Evolutionary conservation across 1,140 invertebrate species (phyloP).

Genomic region (Zaprionus lachaisei): DNA sequence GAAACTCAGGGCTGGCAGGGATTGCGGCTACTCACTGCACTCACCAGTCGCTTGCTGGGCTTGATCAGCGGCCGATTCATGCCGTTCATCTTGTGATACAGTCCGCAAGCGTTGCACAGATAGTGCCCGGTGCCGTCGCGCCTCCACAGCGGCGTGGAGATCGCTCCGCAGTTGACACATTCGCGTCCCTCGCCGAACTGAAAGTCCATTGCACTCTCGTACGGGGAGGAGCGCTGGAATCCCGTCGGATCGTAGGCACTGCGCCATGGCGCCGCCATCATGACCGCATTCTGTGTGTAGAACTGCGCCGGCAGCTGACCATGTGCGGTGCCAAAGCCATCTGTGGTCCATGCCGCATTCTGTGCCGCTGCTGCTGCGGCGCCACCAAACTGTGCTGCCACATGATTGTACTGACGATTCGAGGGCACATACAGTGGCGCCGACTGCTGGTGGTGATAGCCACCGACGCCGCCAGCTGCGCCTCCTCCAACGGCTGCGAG

Average conservation of each 20-base stretch:
- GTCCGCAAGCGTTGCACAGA: constrained; percentile 98
- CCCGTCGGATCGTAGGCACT: constrained; percentile 89
- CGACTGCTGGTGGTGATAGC: constrained; percentile 75
- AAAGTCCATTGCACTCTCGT: constrained; percentile 92
- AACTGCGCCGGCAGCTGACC: constrained; percentile 87
- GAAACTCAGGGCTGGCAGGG: not conserved
- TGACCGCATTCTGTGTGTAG: constrained; percentile 89
- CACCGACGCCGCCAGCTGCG: constrained; percentile 63
- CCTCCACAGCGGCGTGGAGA: constrained; percentile 97
- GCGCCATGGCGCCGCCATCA: constrained; percentile 92
- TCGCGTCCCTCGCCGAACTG: constrained; percentile 95
- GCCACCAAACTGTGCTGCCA: constrained; percentile 81
- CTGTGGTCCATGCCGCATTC: constrained; percentile 80
- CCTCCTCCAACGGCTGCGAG: constrained; percentile 78
- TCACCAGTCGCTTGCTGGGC: constrained; percentile 95
- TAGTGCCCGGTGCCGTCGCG: constrained; percentile 98
- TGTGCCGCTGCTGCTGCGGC: constrained; percentile 84
- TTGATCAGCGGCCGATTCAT: constrained; percentile 96
- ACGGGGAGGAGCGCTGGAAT: constrained; percentile 90
- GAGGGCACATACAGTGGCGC: constrained; percentile 86
- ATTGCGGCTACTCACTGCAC: constrained; percentile 85
- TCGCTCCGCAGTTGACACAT: constrained; percentile 98
- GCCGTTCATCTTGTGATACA: constrained; percentile 98
- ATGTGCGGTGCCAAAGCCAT: constrained; percentile 76
- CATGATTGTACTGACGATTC: constrained; percentile 84